phyloP scores from a whole-genome alignment of 2,797 vertebrate species.

The Sebastiscus tertius region DNA sequence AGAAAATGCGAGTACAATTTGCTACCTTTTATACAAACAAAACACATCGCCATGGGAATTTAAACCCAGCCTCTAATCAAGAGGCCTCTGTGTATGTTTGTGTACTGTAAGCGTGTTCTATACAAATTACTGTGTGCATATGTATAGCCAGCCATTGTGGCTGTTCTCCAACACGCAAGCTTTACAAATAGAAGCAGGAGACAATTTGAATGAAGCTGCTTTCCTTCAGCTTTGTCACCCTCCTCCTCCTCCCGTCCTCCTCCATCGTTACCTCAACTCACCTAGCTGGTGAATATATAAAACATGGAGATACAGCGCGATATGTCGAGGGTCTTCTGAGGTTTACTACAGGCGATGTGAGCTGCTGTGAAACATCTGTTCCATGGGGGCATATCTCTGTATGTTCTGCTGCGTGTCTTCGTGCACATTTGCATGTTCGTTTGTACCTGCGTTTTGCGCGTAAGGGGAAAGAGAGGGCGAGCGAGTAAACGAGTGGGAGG shows the following conservation, averaged over 20 bases:
- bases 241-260: not conserved
- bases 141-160: constrained; percentile 10
- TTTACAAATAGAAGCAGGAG: constrained; percentile 40
- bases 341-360: not conserved
- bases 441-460: constrained; percentile 16
- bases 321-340: not conserved
- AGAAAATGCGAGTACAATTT: constrained; percentile 14
- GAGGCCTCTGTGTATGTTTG: constrained; percentile 9
- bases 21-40: constrained; percentile 42
- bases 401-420: not conserved
- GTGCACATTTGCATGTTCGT: not conserved
- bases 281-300: constrained; percentile 25
- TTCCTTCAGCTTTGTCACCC: not conserved
- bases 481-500: constrained; percentile 41
- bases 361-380: constrained; percentile 19
- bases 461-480: not conserved
- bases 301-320: not conserved
- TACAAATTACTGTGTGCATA: constrained; percentile 6
- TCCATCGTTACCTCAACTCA: constrained; percentile 42
- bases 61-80: constrained; percentile 8
- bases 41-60: constrained; percentile 7
- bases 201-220: constrained; percentile 35
- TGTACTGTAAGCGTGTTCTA: not conserved
- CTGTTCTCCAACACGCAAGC: constrained; percentile 36
- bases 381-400: not conserved